Evolutionary conservation across 2,888 invertebrate genomes (phyloP), one percentile per base, ranked within the genome.

Genomic region (Noctua janthina): DNA sequence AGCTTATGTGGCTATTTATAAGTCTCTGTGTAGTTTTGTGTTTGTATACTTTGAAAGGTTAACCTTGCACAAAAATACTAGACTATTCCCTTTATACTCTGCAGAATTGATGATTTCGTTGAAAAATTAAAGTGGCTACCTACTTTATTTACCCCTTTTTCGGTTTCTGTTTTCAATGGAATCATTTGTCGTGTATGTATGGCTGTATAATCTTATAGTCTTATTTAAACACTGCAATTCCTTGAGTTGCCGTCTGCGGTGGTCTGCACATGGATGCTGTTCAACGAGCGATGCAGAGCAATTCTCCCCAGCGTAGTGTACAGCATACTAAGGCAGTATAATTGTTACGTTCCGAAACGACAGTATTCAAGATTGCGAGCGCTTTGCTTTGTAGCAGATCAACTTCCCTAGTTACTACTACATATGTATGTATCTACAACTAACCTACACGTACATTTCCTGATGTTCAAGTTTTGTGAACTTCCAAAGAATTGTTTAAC

Each of bases 401-500:
- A 89, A 90, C 80, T 90, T 90, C 81, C 51, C 68, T 76, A 87
- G 88, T 89, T 89, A 87, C 82, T 78, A 59, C 72, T 76, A 82
- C 81, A 82, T 79, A 64, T 70, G 66, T 72, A 72, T 56, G 35
- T 72, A 72, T 39, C 56, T 84, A 82, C 76, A 78, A 79, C 78
- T 77, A 84, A 86, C 82, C 79, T 76, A 78, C 77, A 74, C 74
- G 76, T 81, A 81, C 74, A 77, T 84, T 86, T 86, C 87, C 78
- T 88, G 85, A 82, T 87, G 91, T 87, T 85, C 82, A 85, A 89
- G 87, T 91, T 91, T 86, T 79, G 86, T 83, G 84, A 90, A 90
- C 86, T 87, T 82, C 82, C 78, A 84, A 89, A 89, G 90, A 90
- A 90, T 86, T 89, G 86, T 85, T 87, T 62, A 86, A 90, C 89